These are phyloP conservation scores for Athalia circularis DNA, from an alignment of 2,888 invertebrate genomes.

Conservation along the genomic window DNA sequence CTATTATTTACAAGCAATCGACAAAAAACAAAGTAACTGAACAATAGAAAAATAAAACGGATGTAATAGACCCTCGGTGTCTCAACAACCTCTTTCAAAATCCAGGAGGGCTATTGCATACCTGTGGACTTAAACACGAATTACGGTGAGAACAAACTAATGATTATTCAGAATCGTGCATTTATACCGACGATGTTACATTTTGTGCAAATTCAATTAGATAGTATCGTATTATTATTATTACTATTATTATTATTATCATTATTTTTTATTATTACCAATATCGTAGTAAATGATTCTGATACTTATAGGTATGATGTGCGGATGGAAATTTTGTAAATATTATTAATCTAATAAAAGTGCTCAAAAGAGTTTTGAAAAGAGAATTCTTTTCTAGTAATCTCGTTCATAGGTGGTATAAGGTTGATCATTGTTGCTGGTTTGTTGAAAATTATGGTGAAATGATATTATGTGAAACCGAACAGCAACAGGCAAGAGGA, in stretches of 20 bases:
- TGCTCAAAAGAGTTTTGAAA: background rate
- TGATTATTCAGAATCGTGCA: slow-evolving; percentile 2
- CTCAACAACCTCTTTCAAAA: too few species aligned
- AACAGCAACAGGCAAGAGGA: background rate
- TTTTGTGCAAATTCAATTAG: slow-evolving; percentile 48
- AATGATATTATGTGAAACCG: too few species aligned
- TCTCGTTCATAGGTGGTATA: background rate
- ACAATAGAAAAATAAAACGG: too few species aligned
- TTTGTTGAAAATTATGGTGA: too few species aligned
- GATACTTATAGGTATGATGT: slow-evolving; percentile 27
- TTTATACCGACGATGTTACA: slow-evolving; percentile 47
- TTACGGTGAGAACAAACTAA: background rate
- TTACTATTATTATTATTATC: slow-evolving; percentile 17
- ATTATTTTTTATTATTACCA: slow-evolving; percentile 52
- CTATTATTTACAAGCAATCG: too few species aligned
- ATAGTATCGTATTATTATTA: background rate
- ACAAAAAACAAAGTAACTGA: too few species aligned
- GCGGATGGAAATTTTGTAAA: slow-evolving; percentile 54
- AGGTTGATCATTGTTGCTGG: too few species aligned
- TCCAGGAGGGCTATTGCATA: too few species aligned
- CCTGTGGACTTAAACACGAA: too few species aligned
- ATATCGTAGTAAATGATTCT: slow-evolving; percentile 39
- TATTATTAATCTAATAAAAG: slow-evolving; percentile 53
- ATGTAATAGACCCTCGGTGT: too few species aligned
- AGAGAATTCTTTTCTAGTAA: slow-evolving; percentile 38